Percentiles rank a stretch among this genome's conserved stretches.
Evolutionary conservation across 2,888 invertebrate genomes (phyloP).

Genomic region (Ennomos fuscantarius): DNA sequence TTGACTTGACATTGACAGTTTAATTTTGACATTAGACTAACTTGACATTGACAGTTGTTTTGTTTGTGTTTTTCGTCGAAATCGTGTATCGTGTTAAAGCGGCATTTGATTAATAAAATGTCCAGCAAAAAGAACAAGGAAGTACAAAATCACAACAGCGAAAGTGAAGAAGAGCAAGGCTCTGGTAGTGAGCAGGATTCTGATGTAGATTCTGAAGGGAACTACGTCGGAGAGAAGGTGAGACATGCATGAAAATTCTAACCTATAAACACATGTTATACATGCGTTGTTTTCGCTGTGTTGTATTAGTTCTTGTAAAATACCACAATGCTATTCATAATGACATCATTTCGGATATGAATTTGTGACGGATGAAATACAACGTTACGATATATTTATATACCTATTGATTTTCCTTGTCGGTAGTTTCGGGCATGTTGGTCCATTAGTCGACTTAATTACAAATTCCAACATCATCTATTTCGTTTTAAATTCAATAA

Average conservation of each 20-base stretch:
- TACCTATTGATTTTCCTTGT: too few species aligned
- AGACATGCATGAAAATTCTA: conserved; percentile 48
- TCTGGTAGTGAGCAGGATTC: conserved; percentile 73
- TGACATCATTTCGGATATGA: not conserved
- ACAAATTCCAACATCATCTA: too few species aligned
- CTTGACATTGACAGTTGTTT: conserved; percentile 17
- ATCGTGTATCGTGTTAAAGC: conserved; percentile 2
- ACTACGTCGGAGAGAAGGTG: conserved; percentile 85
- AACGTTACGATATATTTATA: too few species aligned
- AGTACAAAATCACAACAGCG: conserved; percentile 68
- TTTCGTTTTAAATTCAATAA: too few species aligned
- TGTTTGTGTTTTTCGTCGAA: conserved; percentile 23
- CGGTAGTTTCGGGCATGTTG: too few species aligned
- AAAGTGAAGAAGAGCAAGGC: conserved; percentile 75
- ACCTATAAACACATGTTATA: conserved; percentile 73
- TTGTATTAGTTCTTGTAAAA: conserved; percentile 1
- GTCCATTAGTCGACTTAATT: too few species aligned
- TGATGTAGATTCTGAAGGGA: conserved; percentile 79
- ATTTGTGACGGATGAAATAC: not conserved
- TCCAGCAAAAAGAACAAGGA: conserved; percentile 78
- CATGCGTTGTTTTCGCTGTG: conserved; percentile 2
- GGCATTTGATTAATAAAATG: conserved; percentile 54
- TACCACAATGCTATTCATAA: not conserved
- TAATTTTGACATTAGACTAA: not conserved
- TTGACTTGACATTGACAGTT: too few species aligned